Conservation (phyloP, 2,888 invertebrate genomes). For the Neuroscelio doddi region DNA sequence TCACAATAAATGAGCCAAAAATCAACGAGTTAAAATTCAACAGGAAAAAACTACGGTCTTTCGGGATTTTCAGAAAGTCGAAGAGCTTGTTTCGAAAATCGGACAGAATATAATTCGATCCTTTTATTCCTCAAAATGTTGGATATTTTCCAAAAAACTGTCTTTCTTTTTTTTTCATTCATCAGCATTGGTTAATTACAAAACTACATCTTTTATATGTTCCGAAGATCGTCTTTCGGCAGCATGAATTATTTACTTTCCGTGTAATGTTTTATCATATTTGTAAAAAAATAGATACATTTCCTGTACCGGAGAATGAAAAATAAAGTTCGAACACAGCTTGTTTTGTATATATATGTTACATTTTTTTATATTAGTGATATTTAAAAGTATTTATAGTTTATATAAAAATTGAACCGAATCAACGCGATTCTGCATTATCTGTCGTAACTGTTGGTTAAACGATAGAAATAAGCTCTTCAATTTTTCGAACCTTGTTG, state of each 20-base stretch:
- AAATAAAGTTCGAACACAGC: conserved; percentile 30
- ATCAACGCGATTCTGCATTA: conserved; percentile 18
- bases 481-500: conserved; percentile 34
- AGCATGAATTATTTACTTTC: conserved; percentile 39
- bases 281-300: conserved; percentile 42
- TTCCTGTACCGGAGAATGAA: conserved; percentile 16
- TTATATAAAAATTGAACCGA: conserved; percentile 22
- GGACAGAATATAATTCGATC: conserved; percentile 7
- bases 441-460: conserved; percentile 13
- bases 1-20: no score
- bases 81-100: conserved; percentile 43
- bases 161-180: no score
- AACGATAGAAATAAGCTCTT: conserved; percentile 44
- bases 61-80: no score
- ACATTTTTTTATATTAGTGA: conserved; percentile 11
- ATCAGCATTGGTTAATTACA: no score
- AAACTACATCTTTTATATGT: conserved; percentile 19
- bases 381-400: conserved; percentile 29
- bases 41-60: no score
- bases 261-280: conserved; percentile 33
- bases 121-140: conserved; percentile 19
- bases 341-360: conserved; percentile 30
- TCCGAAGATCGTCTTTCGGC: no score
- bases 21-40: no score
- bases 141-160: conserved; percentile 34